Evolutionary conservation across 2,113 vertebrate species (phyloP).

Genomic region (Pterocles gutturalis): DNA sequence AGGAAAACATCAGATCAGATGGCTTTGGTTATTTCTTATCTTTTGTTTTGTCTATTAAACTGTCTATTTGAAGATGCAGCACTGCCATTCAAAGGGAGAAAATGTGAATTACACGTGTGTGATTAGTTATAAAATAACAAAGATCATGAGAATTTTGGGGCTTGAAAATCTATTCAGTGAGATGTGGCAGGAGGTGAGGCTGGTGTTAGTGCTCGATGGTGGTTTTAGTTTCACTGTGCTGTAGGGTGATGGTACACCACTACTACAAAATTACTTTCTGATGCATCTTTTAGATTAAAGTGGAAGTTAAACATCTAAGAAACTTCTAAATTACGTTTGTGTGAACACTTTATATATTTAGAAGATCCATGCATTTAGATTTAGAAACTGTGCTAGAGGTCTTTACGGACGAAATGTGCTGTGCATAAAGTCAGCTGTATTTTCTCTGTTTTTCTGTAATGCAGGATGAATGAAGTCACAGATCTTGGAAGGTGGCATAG

Average conservation of each 20-base stretch:
- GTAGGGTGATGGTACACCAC: not conserved
- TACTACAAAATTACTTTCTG: not conserved
- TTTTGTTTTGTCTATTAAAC: not conserved
- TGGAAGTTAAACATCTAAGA: not conserved
- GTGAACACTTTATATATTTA: not conserved
- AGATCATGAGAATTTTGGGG: not conserved
- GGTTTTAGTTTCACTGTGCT: not conserved
- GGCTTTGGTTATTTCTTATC: not conserved
- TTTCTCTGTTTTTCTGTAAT: not conserved
- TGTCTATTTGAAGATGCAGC: not conserved
- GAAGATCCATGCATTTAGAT: not conserved
- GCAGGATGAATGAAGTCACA: not conserved
- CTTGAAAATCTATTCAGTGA: not conserved
- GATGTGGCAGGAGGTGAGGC: not conserved
- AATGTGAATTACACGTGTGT: not conserved
- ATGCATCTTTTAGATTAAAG: not conserved
- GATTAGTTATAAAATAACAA: not conserved
- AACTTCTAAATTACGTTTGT: not conserved
- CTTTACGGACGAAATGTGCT: not conserved
- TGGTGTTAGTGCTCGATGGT: rapidly evolving
- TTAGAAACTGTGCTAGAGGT: not conserved
- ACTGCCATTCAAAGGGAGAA: not conserved
- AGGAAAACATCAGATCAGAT: not conserved
- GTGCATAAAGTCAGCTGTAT: rapidly evolving
- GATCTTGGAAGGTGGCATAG: not conserved